Base-by-base conservation (phyloP, 1,140 invertebrate species). In the Drosophila arizonae region DNA sequence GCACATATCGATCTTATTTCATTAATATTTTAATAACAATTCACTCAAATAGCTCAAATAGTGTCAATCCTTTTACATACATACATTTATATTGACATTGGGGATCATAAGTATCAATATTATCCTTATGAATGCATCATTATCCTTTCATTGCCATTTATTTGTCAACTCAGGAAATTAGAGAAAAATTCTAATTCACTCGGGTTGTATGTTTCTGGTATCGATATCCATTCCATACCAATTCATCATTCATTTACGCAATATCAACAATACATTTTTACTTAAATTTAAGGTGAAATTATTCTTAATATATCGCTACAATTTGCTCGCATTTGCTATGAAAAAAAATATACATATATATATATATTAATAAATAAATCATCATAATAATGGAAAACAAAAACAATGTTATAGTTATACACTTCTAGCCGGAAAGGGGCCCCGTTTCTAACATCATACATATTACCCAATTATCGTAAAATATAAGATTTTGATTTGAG, bases 21-120 rank as follows among this genome's bases (percentile, higher is more conserved):
- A 77, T 81, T 87, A 79, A 88, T 88, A 88, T 88, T 88, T 88
- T 77, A 88, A 88, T 82, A 88, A 88, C 84, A 88, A 88, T 88
- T 88, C 84, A 88, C 85, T 88, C 84, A 88, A 80, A 75, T 89
- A 88, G 85, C 84, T 88, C 80, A 79, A 88, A 88, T 88, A 76
- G 74, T 79, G 80, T 61, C 84, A 88, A 84, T 87, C 82, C 77
- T 71, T 77, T 84, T 63, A 46, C 43, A 81, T 39, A 39, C 36
- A 39, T 13, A 39, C 11, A 33, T 60, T 60, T 64, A 50, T 79
- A 88, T 89, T 88, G 84, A 87, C 84, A 72, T 82, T 80, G 77
- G 79, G 81, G 84, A 85, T 84, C 56, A 75, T 86, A 65, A 86
- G 64, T 69, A 72, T 81, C 67, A 57, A 56, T 72, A 67, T 64